Evolutionary conservation across 1,140 invertebrate genomes (phyloP).

Genomic region (Megalonaias nervosa): DNA sequence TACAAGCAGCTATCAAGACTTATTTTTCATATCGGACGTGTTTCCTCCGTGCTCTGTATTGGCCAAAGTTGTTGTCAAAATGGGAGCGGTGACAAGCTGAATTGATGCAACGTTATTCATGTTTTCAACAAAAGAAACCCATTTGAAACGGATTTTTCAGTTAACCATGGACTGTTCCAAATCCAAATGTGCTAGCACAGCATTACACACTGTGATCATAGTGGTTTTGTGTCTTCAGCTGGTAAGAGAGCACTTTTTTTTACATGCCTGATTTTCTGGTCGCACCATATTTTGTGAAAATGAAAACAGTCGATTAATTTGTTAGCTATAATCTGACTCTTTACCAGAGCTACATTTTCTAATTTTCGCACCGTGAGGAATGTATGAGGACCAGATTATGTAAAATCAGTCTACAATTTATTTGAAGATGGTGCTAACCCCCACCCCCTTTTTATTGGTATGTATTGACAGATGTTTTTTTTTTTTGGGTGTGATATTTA

Average conservation of each 20-base stretch:
- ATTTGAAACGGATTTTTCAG: too few relatives aligned
- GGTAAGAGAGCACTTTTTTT: conserved; percentile 38
- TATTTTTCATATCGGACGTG: too few relatives aligned
- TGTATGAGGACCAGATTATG: background rate
- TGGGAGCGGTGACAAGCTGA: too few relatives aligned
- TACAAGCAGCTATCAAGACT: too few relatives aligned
- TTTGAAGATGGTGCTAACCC: background rate
- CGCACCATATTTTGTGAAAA: background rate
- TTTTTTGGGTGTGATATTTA: too few relatives aligned
- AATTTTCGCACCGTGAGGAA: background rate
- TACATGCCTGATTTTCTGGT: background rate
- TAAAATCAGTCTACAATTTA: background rate
- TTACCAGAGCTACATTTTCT: background rate
- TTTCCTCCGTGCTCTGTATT: too few relatives aligned
- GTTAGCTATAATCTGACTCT: background rate
- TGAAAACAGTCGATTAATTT: background rate
- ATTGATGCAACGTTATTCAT: too few relatives aligned
- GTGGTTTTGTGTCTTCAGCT: conserved; percentile 48
- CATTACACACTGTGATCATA: conserved; percentile 47
- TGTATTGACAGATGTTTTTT: too few relatives aligned
- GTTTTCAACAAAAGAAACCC: too few relatives aligned
- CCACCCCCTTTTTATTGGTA: too few relatives aligned
- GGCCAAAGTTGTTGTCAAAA: too few relatives aligned
- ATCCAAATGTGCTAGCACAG: conserved; percentile 45
- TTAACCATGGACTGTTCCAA: too few relatives aligned